These are phyloP conservation scores for Anticlea derivata DNA, from an alignment of 2,888 invertebrate species.

Conservation along the genomic window DNA sequence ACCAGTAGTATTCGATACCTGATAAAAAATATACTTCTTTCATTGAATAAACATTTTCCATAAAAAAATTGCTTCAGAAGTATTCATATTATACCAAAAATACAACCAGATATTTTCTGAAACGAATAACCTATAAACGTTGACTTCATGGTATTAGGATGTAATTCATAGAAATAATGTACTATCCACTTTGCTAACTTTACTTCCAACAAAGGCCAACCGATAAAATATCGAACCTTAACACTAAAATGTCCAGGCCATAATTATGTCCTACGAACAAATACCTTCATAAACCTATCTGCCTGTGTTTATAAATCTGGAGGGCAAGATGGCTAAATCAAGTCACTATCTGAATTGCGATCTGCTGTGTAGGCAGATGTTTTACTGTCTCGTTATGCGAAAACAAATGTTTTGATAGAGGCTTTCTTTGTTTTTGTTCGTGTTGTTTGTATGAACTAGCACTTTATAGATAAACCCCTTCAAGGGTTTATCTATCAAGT, in stretches of 20 bases:
- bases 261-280: constrained; percentile 47
- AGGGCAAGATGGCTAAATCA: constrained; percentile 72
- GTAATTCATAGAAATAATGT: no score
- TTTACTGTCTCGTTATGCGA: constrained; percentile 44
- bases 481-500: constrained; percentile 10
- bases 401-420: constrained; percentile 46
- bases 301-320: constrained; percentile 63
- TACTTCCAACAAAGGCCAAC: constrained; percentile 19
- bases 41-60: no score
- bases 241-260: constrained; percentile 36
- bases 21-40: no score
- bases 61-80: no score
- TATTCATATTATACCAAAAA: no score
- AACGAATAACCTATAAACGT: no score
- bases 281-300: constrained; percentile 67
- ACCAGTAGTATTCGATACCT: no score
- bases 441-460: constrained; percentile 13
- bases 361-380: constrained; percentile 57
- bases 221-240: constrained; percentile 25
- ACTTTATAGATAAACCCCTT: no score
- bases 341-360: constrained; percentile 65
- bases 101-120: no score
- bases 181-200: constrained; percentile 6
- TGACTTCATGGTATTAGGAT: no score
- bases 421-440: constrained; percentile 40